These are phyloP conservation scores for Papilio polyxenes DNA, from an alignment of 1,140 invertebrate species.

Conservation along the genomic window DNA sequence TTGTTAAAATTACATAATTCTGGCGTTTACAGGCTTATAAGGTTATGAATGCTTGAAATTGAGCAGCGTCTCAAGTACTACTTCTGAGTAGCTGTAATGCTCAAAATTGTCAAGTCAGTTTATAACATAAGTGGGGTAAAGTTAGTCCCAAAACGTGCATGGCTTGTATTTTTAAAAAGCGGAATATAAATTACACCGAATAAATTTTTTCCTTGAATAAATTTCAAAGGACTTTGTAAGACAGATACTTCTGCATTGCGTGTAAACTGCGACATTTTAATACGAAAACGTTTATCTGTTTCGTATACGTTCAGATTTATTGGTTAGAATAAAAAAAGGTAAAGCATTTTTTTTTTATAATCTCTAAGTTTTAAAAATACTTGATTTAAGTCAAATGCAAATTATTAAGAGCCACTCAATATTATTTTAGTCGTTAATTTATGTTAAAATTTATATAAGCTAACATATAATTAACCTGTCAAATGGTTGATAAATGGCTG, in stretches of 20 bases:
- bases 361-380: neutral
- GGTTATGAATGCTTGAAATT: neutral
- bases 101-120: slow-evolving; percentile 7
- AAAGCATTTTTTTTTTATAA: neutral
- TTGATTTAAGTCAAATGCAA: neutral
- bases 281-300: neutral
- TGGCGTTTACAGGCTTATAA: neutral
- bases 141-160: neutral
- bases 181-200: neutral
- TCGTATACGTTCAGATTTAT: neutral
- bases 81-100: neutral
- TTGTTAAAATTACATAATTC: neutral
- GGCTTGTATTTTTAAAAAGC: neutral
- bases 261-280: neutral
- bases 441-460: neutral
- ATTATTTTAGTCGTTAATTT: neutral
- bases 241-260: neutral
- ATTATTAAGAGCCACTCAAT: neutral
- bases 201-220: slow-evolving; percentile 2
- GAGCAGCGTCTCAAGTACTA: neutral
- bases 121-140: neutral
- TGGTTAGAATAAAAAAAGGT: neutral
- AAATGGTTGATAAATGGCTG: neutral
- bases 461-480: neutral
- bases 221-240: neutral